phyloP scores from a whole-genome alignment of 2,113 vertebrate genomes.

The Leucosticte australis region DNA sequence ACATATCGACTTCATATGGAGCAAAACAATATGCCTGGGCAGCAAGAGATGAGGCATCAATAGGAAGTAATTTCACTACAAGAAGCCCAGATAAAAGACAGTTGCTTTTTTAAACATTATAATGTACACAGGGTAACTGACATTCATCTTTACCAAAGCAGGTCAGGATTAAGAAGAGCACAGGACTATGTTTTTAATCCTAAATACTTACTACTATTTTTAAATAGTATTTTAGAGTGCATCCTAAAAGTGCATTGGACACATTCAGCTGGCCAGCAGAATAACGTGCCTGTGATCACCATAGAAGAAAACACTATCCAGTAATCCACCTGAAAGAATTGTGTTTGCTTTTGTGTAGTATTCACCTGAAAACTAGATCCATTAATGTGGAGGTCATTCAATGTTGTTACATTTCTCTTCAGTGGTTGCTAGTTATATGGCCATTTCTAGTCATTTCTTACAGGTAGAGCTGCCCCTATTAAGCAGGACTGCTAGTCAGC shows the following conservation, averaged over 20 bases:
- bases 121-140: background rate
- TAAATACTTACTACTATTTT: background rate
- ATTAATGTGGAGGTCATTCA: background rate
- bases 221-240: background rate
- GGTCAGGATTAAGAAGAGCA: background rate
- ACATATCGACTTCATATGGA: background rate
- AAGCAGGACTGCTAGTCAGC: background rate
- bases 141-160: background rate
- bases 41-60: background rate
- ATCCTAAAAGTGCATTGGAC: background rate
- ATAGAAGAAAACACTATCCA: background rate
- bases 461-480: background rate
- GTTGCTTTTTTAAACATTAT: background rate
- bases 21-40: background rate
- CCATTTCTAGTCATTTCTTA: background rate
- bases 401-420: background rate
- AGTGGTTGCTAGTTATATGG: background rate
- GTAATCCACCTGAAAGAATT: background rate
- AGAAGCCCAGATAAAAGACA: background rate
- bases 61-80: background rate
- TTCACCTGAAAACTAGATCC: background rate
- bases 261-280: background rate
- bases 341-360: background rate
- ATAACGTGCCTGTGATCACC: rapidly evolving
- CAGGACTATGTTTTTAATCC: background rate